Evolutionary conservation across 2,113 vertebrate genomes (phyloP).

Genomic region (Camelus bactrianus): DNA sequence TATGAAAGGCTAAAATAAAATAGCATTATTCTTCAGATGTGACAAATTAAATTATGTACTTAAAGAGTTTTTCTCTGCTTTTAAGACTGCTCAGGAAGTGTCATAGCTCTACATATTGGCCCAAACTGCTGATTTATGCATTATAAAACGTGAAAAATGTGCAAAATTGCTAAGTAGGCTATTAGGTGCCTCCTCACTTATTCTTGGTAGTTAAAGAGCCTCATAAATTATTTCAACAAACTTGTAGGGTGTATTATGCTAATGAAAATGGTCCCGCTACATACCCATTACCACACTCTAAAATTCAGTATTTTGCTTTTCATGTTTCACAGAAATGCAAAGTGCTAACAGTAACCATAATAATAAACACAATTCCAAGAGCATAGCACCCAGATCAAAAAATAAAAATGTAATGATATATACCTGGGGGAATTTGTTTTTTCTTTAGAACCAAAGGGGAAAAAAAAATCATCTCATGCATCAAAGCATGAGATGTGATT

Average conservation of each 20-base stretch:
- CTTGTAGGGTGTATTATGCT: constrained; percentile 12
- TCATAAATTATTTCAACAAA: constrained; percentile 53
- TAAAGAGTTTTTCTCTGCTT: constrained; percentile 33
- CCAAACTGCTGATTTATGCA: constrained; percentile 33
- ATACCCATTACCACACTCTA: constrained; percentile 3
- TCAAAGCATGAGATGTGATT: constrained; percentile 9
- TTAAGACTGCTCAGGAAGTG: constrained; percentile 48
- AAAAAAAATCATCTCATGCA: neutral
- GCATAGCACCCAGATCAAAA: neutral
- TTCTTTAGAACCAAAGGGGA: neutral
- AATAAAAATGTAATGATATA: neutral
- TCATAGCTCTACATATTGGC: neutral
- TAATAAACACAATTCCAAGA: neutral
- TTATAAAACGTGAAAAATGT: neutral
- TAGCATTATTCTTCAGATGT: constrained; percentile 14
- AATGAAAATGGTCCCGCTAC: neutral
- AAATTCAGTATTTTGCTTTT: constrained; percentile 39
- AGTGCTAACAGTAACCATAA: constrained; percentile 14
- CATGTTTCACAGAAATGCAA: constrained; percentile 1
- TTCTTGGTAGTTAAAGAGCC: neutral
- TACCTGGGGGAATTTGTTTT: neutral
- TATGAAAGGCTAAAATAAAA: constrained; percentile 35
- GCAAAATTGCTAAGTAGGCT: neutral
- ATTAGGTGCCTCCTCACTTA: constrained; percentile 5
- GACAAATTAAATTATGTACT: constrained; percentile 13